Base-by-base conservation (phyloP, 2,113 vertebrate species). In the Epinephelus lanceolatus region DNA sequence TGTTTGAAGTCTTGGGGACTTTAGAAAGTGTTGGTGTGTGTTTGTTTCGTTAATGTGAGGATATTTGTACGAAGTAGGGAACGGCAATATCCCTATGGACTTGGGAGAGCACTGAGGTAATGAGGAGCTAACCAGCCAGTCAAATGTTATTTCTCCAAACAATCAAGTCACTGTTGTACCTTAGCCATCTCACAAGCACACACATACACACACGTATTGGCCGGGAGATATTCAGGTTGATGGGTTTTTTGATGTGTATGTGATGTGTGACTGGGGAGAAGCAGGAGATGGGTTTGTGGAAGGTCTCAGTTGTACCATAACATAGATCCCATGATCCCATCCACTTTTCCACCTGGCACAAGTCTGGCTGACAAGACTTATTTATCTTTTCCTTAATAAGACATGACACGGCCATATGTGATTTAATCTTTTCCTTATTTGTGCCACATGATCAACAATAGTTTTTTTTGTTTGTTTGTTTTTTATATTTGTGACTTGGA, bases 161-260 rank as follows among this genome's bases (percentile, higher is more conserved):
- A 86, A 89, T 92, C 87, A 88, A 81, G 81, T 90, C 87, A 86
- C 87, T 91, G 80, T 91, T 88, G 75, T 91, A 92, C 81, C 71
- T 88, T 87, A 90, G 80, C 51, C 53, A 78, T 74, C 52, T 52
- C 72, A 75, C 80, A 85, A 55, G 67, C 79, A 73, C 52, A 65
- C 47, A 66, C 42, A 27, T 23, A 33, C 42, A 49, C 49, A 37
- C 30, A 14, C 7, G 1, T 27, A 18, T 45, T 69, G 66, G 73
- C 80, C 57, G 27, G 19, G 42, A 57, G 59, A 33, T 62, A 3
- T 73, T 87, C 55, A 75, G 81, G 61, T 78, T 62, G 78, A 71
- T 23, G 4, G 72, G 21, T 68, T 67, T 19, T 49, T 53, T 65
- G 13, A 55, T 23, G 63, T 69, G 78, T 37, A 25, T 42, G 55